phyloP scores from a whole-genome alignment of 2,888 invertebrate genomes.

The Craniophora ligustri region DNA sequence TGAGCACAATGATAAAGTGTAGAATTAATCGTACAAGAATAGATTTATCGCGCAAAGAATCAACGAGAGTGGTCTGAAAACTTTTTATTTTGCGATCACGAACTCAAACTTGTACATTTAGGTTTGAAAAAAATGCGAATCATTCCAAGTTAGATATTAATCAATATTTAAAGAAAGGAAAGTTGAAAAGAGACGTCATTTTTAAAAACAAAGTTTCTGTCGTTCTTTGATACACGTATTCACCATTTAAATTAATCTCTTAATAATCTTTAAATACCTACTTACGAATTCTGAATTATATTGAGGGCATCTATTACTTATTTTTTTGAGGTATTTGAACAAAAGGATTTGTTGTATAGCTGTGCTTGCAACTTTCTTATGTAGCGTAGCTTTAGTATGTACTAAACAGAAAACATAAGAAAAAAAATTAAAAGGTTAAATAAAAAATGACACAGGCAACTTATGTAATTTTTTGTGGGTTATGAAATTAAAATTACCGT shows the following conservation, averaged over 20 bases:
- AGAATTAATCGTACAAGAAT: constrained; percentile 67
- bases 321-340: no score
- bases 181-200: constrained; percentile 73
- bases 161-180: constrained; percentile 82
- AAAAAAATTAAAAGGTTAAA: no score
- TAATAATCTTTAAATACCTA: no score
- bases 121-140: constrained; percentile 82
- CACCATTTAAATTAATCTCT: constrained; percentile 8
- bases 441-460: no score
- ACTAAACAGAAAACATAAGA: no score
- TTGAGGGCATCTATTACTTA: no score
- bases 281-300: no score
- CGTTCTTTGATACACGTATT: constrained; percentile 38
- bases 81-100: constrained; percentile 83
- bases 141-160: constrained; percentile 78
- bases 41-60: constrained; percentile 79
- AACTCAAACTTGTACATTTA: constrained; percentile 84
- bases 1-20: constrained; percentile 63
- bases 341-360: no score
- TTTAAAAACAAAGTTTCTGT: constrained; percentile 64
- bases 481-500: no score
- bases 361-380: no score
- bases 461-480: no score
- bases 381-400: no score
- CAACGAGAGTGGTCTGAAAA: constrained; percentile 75